Percentiles rank a stretch among this genome's conserved stretches.
phyloP scores from a whole-genome alignment of 2,888 invertebrate species.

The Sarcophaga subvicina region DNA sequence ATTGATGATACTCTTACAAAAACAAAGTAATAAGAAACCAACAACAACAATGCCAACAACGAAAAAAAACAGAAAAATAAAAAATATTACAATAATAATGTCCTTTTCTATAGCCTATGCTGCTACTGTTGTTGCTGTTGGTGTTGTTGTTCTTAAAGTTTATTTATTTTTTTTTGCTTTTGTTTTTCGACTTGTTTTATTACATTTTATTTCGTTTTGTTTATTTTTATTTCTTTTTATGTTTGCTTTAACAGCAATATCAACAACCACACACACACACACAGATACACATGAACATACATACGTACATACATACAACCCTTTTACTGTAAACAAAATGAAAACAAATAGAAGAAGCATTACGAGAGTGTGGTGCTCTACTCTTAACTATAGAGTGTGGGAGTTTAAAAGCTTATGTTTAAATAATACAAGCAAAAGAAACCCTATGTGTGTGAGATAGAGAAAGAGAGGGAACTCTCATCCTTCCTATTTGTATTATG shows the following conservation, averaged over 20 bases:
- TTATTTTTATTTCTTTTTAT: not conserved
- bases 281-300: too few species aligned
- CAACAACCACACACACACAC: too few species aligned
- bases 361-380: not conserved
- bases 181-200: not conserved
- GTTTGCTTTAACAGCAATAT: not conserved
- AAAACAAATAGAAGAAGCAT: not conserved
- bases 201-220: not conserved
- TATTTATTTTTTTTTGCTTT: not conserved
- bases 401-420: not conserved
- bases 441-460: too few species aligned
- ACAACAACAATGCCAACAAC: slow-evolving; percentile 1
- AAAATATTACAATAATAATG: too few species aligned
- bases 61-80: too few species aligned
- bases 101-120: too few species aligned
- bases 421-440: too few species aligned
- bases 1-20: slow-evolving; percentile 30
- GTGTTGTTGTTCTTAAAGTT: not conserved
- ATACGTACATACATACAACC: not conserved
- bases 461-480: too few species aligned
- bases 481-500: too few species aligned
- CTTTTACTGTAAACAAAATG: not conserved
- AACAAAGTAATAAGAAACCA: slow-evolving; percentile 45
- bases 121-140: too few species aligned
- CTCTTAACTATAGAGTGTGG: not conserved